phyloP scores from a whole-genome alignment of 64 coral and sea anemone genomes.

The Stichodactyla mertensii region DNA sequence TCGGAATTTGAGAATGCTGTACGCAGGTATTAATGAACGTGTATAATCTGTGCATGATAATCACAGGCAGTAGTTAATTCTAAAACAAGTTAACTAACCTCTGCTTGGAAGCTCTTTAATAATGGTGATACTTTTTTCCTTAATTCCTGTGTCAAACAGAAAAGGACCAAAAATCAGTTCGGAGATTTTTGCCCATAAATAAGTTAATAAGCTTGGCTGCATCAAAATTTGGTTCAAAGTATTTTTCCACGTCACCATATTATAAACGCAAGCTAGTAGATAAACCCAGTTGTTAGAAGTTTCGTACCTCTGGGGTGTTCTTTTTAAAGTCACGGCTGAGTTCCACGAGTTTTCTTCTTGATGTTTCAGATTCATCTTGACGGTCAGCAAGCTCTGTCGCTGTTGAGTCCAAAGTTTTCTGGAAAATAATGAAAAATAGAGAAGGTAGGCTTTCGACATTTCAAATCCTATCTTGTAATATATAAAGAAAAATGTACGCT shows the following conservation, averaged over 20 bases:
- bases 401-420: slow-evolving; percentile 91
- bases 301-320: slow-evolving; percentile 76
- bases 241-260: slow-evolving; percentile 20
- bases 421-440: not conserved
- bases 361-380: slow-evolving; percentile 95
- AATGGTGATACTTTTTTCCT: slow-evolving; percentile 92
- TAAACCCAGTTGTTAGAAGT: not conserved
- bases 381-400: slow-evolving; percentile 92
- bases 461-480: not conserved
- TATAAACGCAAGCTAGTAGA: not conserved
- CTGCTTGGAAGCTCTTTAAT: slow-evolving; percentile 94
- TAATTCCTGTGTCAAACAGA: slow-evolving; percentile 35
- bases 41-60: not conserved
- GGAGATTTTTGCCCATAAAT: not conserved
- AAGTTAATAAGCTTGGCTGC: not conserved
- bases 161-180: not conserved
- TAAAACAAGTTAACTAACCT: slow-evolving; percentile 41
- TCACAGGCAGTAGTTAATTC: not conserved
- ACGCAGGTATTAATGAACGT: not conserved
- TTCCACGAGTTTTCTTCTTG: slow-evolving; percentile 87
- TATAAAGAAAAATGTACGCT: not conserved
- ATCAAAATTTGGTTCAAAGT: not conserved
- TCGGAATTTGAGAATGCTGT: not conserved
- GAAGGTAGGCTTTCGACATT: not conserved
- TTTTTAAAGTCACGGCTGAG: slow-evolving; percentile 98